A percentile compares a stretch with the other conserved stretches of the same genome.
These are phyloP conservation scores for Deilephila porcellus DNA, from an alignment of 2,888 invertebrate species.

Conservation along the genomic window DNA sequence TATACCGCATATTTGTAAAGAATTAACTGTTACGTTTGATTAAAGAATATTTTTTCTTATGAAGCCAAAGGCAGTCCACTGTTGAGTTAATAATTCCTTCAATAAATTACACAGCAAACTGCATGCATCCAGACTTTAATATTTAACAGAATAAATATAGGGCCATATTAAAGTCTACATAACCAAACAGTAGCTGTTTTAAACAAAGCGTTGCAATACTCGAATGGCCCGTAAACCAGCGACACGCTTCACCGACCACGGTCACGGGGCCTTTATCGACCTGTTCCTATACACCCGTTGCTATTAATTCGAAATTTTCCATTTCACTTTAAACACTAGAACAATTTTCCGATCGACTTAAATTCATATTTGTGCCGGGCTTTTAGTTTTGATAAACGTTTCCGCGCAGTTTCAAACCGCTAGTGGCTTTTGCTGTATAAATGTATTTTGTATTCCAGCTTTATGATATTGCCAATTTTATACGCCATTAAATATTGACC, in stretches of 20 bases:
- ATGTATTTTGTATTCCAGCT: conserved; percentile 19
- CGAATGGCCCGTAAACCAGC: neutral
- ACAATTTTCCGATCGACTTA: conserved; percentile 42
- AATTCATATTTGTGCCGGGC: conserved; percentile 42
- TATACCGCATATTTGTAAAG: too few relatives aligned
- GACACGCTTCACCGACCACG: neutral
- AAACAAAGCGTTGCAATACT: neutral
- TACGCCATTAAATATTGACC: conserved; percentile 22
- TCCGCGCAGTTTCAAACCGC: conserved; percentile 38
- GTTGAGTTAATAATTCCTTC: too few relatives aligned
- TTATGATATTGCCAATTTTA: conserved; percentile 32
- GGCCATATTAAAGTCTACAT: too few relatives aligned
- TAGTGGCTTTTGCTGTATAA: conserved; percentile 36
- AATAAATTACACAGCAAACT: too few relatives aligned
- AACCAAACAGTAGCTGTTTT: neutral
- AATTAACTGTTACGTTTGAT: too few relatives aligned
- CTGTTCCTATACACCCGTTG: neutral
- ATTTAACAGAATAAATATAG: too few relatives aligned
- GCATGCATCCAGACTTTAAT: too few relatives aligned
- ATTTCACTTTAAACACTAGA: conserved; percentile 29
- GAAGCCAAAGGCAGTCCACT: too few relatives aligned
- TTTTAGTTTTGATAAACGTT: conserved; percentile 47
- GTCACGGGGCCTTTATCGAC: neutral
- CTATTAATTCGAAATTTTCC: conserved; percentile 31
- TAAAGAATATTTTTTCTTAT: too few relatives aligned